A percentile compares a stretch with the other conserved stretches of the same genome.
phyloP scores from a whole-genome alignment of 2,888 invertebrate genomes.

The Exephanes ischioxanthus region DNA sequence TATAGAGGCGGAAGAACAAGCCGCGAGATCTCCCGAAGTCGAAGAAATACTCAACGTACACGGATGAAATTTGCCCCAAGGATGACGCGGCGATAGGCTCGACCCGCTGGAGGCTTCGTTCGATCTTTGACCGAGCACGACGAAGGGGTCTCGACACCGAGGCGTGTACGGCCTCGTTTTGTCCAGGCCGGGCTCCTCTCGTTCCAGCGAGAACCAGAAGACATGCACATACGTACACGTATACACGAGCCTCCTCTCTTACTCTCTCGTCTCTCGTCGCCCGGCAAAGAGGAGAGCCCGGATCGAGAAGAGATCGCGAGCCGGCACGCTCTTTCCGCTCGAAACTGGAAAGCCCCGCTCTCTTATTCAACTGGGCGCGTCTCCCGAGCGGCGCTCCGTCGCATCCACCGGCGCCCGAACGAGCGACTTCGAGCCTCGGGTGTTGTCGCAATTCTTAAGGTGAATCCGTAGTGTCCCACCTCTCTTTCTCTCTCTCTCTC shows the following conservation, averaged over 20 bases:
- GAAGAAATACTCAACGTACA: no score
- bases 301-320: constrained; percentile 55
- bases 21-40: no score
- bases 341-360: constrained; percentile 66
- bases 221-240: not conserved
- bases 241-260: not conserved
- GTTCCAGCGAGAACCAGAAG: constrained; percentile 9
- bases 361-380: constrained; percentile 62
- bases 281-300: constrained; percentile 36
- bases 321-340: constrained; percentile 59
- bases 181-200: not conserved
- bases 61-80: not conserved
- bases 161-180: constrained; percentile 23
- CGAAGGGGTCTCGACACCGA: constrained; percentile 13
- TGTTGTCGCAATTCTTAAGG: constrained; percentile 29
- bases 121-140: constrained; percentile 20
- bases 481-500: constrained; percentile 32
- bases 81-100: not conserved
- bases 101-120: not conserved
- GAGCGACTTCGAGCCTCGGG: constrained; percentile 37
- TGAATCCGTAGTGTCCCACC: no score
- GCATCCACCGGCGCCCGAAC: constrained; percentile 41
- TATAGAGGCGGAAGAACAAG: not conserved
- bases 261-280: constrained; percentile 41
- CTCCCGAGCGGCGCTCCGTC: constrained; percentile 17